Percentiles rank a stretch among this genome's conserved stretches.
Evolutionary conservation across 2,797 vertebrate genomes (phyloP).

Genomic region (Hydrocynus forskahlii): DNA sequence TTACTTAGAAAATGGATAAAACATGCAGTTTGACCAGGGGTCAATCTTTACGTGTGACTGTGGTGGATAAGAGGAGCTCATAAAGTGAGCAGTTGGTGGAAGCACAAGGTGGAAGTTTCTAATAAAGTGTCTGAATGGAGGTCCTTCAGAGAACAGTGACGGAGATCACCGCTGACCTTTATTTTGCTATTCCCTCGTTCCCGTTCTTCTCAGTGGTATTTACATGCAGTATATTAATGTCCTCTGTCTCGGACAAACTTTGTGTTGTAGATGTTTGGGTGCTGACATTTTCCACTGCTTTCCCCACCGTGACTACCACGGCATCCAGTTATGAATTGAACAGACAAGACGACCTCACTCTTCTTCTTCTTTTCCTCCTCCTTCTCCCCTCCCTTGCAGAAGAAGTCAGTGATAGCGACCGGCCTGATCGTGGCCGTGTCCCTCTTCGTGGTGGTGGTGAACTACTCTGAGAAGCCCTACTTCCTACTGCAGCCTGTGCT

Average conservation of each 20-base stretch:
- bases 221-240: neutral
- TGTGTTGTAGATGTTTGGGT: neutral
- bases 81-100: neutral
- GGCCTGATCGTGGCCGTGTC: conserved; percentile 84
- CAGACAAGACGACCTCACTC: neutral
- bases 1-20: too few species aligned
- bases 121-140: neutral
- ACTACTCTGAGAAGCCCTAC: conserved; percentile 85
- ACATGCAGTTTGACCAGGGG: too few species aligned
- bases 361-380: conserved; percentile 21
- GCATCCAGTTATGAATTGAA: neutral
- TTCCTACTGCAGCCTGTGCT: conserved; percentile 87
- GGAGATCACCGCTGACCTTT: neutral
- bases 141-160: neutral
- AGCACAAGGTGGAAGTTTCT: neutral
- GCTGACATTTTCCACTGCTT: neutral
- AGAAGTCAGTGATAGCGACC: conserved; percentile 85
- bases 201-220: neutral
- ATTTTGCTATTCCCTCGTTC: neutral
- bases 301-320: neutral
- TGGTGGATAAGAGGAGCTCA: neutral
- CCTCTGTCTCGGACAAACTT: neutral
- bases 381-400: conserved; percentile 68
- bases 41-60: too few species aligned
- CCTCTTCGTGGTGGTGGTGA: conserved; percentile 86